Percentiles rank a stretch among this genome's conserved stretches.
Evolutionary conservation across 2,113 vertebrate species (phyloP).

Genomic region (Xiphorhynchus elegans): DNA sequence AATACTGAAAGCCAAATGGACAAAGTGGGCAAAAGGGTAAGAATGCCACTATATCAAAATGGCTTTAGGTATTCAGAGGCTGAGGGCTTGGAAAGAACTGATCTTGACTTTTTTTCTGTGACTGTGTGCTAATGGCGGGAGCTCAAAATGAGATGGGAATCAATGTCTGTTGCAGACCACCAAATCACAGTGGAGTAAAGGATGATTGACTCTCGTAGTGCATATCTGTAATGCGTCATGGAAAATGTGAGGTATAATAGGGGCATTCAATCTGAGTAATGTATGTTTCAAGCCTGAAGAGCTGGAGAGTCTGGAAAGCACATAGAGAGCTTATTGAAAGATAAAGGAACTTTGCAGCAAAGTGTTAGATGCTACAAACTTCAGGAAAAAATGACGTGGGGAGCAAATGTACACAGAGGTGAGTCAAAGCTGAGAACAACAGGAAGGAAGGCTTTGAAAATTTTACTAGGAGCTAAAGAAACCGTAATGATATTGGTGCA

Average conservation of each 20-base stretch:
- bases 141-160: neutral
- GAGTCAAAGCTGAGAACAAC: neutral
- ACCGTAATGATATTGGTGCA: neutral
- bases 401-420: neutral
- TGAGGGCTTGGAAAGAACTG: neutral
- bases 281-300: neutral
- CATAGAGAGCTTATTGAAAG: neutral
- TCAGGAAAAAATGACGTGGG: neutral
- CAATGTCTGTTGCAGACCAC: neutral
- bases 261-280: neutral
- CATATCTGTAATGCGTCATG: accelerated
- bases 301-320: neutral
- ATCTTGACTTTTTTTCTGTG: neutral
- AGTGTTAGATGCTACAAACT: neutral
- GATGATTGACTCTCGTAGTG: neutral
- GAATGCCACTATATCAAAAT: neutral
- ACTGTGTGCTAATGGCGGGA: neutral
- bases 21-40: neutral
- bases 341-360: neutral
- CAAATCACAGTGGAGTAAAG: neutral
- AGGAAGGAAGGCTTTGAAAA: neutral
- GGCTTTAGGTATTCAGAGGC: neutral
- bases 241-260: neutral
- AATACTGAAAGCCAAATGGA: neutral
- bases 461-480: neutral